phyloP scores from a whole-genome alignment of 2,888 invertebrate species.

The Sturmia bella region DNA sequence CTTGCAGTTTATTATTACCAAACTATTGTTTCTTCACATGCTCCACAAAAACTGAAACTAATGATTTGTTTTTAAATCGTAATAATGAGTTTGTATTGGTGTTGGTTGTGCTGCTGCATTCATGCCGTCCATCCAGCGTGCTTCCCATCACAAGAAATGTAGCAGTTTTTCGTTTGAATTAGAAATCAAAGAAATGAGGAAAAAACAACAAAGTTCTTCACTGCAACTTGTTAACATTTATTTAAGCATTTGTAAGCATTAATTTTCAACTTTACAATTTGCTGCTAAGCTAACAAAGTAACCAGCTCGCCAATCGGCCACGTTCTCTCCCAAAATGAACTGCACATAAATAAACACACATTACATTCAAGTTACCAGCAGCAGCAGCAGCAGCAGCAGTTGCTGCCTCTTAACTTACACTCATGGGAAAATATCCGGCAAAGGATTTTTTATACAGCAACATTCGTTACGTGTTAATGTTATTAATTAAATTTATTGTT shows the following conservation, averaged over 20 bases:
- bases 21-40: conserved; percentile 58
- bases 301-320: conserved; percentile 36
- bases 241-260: conserved; percentile 71
- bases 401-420: conserved; percentile 55
- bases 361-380: conserved; percentile 51
- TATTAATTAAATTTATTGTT: conserved; percentile 29
- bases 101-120: conserved; percentile 10
- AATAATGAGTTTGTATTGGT: conserved; percentile 14
- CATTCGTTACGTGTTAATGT: conserved; percentile 11
- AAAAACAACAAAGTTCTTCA: conserved; percentile 49
- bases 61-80: conserved; percentile 65
- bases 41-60: conserved; percentile 57
- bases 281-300: conserved; percentile 57
- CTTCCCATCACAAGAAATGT: conserved; percentile 66
- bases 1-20: conserved; percentile 1
- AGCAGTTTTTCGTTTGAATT: conserved; percentile 31
- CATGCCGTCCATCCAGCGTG: conserved; percentile 42
- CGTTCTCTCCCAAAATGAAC: conserved; percentile 43
- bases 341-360: conserved; percentile 24
- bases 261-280: conserved; percentile 70
- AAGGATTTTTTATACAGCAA: conserved; percentile 34
- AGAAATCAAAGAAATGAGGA: neutral
- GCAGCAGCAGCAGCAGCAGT: too few species aligned
- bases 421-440: conserved; percentile 48
- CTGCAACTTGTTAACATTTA: conserved; percentile 71